These are phyloP conservation scores for Drosophila virilis DNA, from an alignment of 1,140 invertebrate genomes.

Conservation along the genomic window DNA sequence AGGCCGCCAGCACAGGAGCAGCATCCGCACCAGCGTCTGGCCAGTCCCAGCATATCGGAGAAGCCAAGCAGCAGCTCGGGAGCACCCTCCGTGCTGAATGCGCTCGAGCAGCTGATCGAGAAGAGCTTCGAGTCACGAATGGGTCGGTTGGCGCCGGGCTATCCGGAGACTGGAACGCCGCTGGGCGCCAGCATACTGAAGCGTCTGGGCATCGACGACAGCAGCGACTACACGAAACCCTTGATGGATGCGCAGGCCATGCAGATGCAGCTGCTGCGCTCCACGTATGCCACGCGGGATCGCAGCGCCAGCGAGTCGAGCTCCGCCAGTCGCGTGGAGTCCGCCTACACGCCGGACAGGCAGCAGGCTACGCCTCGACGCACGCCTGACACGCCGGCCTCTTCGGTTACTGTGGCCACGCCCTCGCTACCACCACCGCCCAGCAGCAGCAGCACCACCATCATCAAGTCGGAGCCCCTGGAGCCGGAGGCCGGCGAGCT, in stretches of 20 bases:
- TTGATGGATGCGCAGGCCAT: slow-evolving; percentile 94
- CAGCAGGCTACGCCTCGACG: slow-evolving; percentile 88
- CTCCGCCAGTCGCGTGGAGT: slow-evolving; percentile 91
- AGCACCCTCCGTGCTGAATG: slow-evolving; percentile 95
- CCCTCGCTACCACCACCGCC: slow-evolving; percentile 40
- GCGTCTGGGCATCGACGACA: slow-evolving; percentile 96
- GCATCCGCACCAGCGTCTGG: slow-evolving; percentile 78
- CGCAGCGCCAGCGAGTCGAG: slow-evolving; percentile 94
- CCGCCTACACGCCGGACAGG: slow-evolving; percentile 89
- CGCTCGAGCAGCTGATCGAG: slow-evolving; percentile 98
- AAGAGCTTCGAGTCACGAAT: slow-evolving; percentile 96
- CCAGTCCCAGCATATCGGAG: slow-evolving; percentile 84
- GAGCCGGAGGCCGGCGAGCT: slow-evolving; percentile 44
- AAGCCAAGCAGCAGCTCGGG: slow-evolving; percentile 26
- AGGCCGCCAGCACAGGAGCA: slow-evolving; percentile 23
- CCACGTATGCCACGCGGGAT: slow-evolving; percentile 89
- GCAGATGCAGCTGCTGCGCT: slow-evolving; percentile 92
- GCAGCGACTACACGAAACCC: slow-evolving; percentile 95
- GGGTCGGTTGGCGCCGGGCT: slow-evolving; percentile 71
- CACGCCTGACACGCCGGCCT: slow-evolving; percentile 87
- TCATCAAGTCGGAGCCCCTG: slow-evolving; percentile 71
- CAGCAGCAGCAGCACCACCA: slow-evolving; percentile 5
- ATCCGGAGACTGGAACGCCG: slow-evolving; percentile 86
- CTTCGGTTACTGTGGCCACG: slow-evolving; percentile 9
- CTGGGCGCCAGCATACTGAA: slow-evolving; percentile 95